Base-by-base conservation (phyloP, 2,113 vertebrate genomes). In the Myiozetetes cayanensis region DNA sequence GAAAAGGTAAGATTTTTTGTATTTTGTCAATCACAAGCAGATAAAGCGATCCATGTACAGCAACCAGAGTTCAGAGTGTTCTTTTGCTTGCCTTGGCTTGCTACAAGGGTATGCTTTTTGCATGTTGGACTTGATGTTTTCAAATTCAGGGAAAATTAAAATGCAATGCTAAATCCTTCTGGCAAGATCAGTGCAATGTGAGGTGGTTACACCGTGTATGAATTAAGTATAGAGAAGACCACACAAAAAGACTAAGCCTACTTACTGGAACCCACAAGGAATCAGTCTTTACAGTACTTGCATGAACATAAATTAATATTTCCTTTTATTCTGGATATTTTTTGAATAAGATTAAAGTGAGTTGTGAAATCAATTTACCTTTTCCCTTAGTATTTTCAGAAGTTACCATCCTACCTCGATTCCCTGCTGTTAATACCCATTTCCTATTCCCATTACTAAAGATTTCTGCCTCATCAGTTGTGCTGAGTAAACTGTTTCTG, bases 1-100 rank as follows among this genome's bases (percentile, higher is more conserved):
- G 61, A 37, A 98, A 98, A 98, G 98, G 98, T 99, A 97, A 83
- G 2, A 2, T 37, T 52, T 43, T 43, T 66, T 33, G 1, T 35
- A 4, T 52, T 73, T 78, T 76, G 13, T 49, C 49, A 50, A 12
- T 70, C 21, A 10, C 11, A 49, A 41, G 56, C 24, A 52, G 37
- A 6, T 58, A 41, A n/a, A 85, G 13, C 19, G n/a, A n/a, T n/a
- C 16, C 35, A 27, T 15, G 17, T 39, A 5, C 17, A 61, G 33
- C 13, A 37, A 8, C 4, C 24, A 16, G 7, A 44, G 19, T 50
- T 37, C 35, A 31, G 12, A 20, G 28, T 39, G n/a, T 78, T 58
- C 25, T 68, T 53, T 59, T 46, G 20, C 17, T 63, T 33, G 10
- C 16, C 19, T 44, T 55, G 10, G 7, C 35, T 80, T 74, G 23